Base-by-base conservation (phyloP, 2,888 invertebrate genomes). In the Lysandra coridon region DNA sequence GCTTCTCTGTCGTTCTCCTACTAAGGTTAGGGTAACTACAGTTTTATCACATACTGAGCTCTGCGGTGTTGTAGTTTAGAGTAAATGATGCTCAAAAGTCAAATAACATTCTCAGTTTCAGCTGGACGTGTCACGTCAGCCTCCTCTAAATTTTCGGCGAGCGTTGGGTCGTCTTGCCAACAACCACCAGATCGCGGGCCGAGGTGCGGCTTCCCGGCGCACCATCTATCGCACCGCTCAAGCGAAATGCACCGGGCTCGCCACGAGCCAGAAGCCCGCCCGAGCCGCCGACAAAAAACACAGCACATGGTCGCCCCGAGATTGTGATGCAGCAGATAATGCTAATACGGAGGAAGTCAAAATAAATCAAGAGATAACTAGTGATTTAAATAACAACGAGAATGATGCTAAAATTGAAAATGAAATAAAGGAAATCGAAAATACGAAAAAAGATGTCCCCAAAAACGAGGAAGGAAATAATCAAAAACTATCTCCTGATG, bases 181-280 rank as follows among this genome's bases (percentile, higher is more conserved):
- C 1, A 91, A 90, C 81, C 90, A 93, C 80, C 93, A 92, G 82
- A 92, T 91, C 1, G 90, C 90, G 60, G 89, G 92, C 85, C 86
- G 92, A 7, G 91, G 92, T 17, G 87, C 91, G 4, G 88, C 90
- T 1, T 88, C 88, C 44, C 89, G 93, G 64, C 91, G 89, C 80
- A 89, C 90, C 0, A 91, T 90, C 5, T 94, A 94, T 84, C 88
- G 94, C 69, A 93, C 92, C 79, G 91, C 93, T 80, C 92, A 92
- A 83, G 89, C 92, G 79, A 91, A 93, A 37, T 93, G 92, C 86
- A 91, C 93, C 44, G 30, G 64, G 23, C 64, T 69, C 4, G 92
- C 93, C 80, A 92, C 93, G 33, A 89, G 88, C 57, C 91, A 88
- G 80, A 87, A 93, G 14, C 92, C 92, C 0, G 84, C 88, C 40